A percentile compares a stretch with the other conserved stretches of the same genome.
Evolutionary conservation across 2,113 vertebrate species (phyloP).

Genomic region (Pardalotus punctatus): DNA sequence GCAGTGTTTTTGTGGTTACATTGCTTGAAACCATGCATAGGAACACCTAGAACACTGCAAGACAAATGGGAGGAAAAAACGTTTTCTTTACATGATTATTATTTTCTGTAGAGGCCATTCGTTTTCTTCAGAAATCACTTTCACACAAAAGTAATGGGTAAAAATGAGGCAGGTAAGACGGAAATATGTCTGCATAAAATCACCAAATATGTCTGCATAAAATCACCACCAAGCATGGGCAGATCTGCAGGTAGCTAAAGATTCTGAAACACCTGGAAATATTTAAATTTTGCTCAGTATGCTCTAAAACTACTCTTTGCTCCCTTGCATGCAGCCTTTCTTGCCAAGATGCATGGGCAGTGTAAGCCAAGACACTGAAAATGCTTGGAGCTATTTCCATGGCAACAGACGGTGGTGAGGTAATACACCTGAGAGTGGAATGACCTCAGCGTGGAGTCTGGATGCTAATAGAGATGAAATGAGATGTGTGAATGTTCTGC

Average conservation of each 20-base stretch:
- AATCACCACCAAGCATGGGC: not conserved
- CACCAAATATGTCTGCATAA: not conserved
- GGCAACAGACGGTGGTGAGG: constrained; percentile 40
- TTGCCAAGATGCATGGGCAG: not conserved
- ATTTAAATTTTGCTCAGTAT: not conserved
- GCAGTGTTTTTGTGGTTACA: not conserved
- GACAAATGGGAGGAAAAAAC: not conserved
- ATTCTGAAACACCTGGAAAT: not conserved
- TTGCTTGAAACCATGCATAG: rapidly evolving
- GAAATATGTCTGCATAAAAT: not conserved
- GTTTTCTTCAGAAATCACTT: not conserved
- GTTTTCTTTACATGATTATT: not conserved
- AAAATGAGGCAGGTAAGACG: not conserved
- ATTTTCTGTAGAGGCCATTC: not conserved
- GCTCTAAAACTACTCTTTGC: not conserved
- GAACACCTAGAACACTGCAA: not conserved
- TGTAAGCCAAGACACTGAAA: not conserved
- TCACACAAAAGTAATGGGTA: not conserved
- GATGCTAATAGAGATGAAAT: not conserved
- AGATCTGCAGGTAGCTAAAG: not conserved
- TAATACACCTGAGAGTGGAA: constrained; percentile 51
- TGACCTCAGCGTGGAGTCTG: not conserved
- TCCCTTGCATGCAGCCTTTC: not conserved
- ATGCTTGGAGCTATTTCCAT: constrained; percentile 49
- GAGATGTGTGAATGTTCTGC: not conserved